Conservation (phyloP, 2,888 invertebrate genomes). For the Lutraria lutraria region DNA sequence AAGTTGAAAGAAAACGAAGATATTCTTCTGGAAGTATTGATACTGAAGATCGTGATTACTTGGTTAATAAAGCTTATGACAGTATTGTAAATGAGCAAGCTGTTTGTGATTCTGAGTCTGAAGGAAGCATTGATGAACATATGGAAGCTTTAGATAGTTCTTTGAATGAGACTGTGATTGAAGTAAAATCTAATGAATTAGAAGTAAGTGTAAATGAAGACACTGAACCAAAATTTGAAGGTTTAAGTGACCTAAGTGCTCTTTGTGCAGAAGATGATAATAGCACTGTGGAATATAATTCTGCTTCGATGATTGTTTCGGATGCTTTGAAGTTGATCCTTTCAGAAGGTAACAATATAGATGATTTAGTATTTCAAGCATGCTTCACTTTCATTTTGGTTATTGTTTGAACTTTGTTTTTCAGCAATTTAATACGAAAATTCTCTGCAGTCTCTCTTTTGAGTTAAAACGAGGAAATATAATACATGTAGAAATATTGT, state of each 20-base stretch:
- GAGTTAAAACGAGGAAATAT: not conserved
- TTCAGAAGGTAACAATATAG: slow-evolving; percentile 31
- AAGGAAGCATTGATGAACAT: not conserved
- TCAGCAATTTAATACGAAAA: not conserved
- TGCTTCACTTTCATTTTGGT: not conserved
- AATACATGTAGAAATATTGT: not conserved
- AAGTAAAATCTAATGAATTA: not conserved
- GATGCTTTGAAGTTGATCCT: slow-evolving; percentile 13
- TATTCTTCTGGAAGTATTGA: slow-evolving; percentile 21
- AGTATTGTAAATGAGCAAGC: slow-evolving; percentile 28
- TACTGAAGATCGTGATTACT: slow-evolving; percentile 6
- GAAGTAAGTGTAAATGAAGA: slow-evolving; percentile 2
- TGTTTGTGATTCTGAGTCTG: slow-evolving; percentile 21
- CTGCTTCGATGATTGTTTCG: not conserved
- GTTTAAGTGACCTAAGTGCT: not conserved
- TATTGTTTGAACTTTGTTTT: not conserved
- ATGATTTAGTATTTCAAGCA: not conserved
- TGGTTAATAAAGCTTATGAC: slow-evolving; percentile 2
- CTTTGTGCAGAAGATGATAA: not conserved
- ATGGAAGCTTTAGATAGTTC: slow-evolving; percentile 4
- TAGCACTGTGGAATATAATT: not conserved
- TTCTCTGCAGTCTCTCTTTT: too few relatives aligned
- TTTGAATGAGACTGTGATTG: slow-evolving; percentile 26
- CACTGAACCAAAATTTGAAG: not conserved
- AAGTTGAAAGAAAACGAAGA: slow-evolving; percentile 39